Percentiles rank a stretch among this genome's conserved stretches.
Evolutionary conservation across 2,797 vertebrate species (phyloP).

Genomic region (Huso huso): DNA sequence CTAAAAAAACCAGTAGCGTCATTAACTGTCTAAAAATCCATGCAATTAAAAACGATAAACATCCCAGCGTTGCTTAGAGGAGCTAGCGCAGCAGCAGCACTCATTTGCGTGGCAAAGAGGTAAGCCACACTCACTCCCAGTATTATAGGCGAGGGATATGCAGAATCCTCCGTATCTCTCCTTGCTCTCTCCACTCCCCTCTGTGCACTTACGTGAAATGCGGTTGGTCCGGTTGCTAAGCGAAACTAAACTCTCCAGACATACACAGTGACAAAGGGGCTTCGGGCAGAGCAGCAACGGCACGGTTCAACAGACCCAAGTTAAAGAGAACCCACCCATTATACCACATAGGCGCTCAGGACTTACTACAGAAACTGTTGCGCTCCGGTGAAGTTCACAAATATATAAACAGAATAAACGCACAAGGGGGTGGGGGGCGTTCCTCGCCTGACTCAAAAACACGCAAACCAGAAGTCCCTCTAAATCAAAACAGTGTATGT

Average conservation of each 20-base stretch:
- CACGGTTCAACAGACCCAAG: conserved; percentile 12
- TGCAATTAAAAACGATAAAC: conserved; percentile 5
- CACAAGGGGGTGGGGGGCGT: no score
- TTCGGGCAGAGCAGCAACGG: conserved; percentile 5
- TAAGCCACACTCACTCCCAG: conserved; percentile 7
- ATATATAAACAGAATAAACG: no score
- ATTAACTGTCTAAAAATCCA: conserved; percentile 2
- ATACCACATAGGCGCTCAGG: background rate
- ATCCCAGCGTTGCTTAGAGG: background rate
- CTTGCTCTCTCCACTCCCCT: conserved; percentile 24
- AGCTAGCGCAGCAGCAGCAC: background rate
- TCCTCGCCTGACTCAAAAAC: no score
- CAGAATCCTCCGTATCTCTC: conserved; percentile 33
- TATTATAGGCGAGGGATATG: conserved; percentile 19
- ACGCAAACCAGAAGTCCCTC: no score
- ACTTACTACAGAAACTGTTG: no score
- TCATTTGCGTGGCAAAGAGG: conserved; percentile 12
- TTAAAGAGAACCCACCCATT: conserved; percentile 17
- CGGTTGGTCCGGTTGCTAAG: conserved; percentile 19
- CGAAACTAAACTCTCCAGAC: conserved; percentile 15
- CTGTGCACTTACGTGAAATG: conserved; percentile 10
- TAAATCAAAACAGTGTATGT: no score
- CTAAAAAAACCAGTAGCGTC: conserved; percentile 13
- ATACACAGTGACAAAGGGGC: conserved; percentile 3
- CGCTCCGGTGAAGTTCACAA: no score